These are phyloP conservation scores for Drosophila novamexicana DNA, from an alignment of 1,140 invertebrate species.

Conservation along the genomic window DNA sequence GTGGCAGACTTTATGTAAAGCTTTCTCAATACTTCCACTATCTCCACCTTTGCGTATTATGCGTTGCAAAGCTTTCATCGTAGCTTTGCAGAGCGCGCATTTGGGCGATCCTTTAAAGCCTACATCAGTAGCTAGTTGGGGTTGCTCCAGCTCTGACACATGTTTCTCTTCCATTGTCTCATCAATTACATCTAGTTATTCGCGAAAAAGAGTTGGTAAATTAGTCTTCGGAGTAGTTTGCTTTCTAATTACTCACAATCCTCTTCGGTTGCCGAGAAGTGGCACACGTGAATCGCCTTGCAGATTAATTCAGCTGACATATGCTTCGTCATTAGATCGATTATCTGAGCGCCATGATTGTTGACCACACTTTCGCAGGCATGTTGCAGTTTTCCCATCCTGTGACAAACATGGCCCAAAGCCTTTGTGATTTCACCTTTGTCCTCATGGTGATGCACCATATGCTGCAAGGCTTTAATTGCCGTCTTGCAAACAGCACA, in stretches of 20 bases:
- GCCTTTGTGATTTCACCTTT: slow-evolving; percentile 1
- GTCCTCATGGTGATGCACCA: background rate
- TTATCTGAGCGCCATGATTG: slow-evolving; percentile 14
- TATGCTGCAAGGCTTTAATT: background rate
- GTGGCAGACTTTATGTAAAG: slow-evolving; percentile 88
- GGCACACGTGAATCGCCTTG: slow-evolving; percentile 22
- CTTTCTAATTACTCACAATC: no score
- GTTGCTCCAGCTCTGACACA: background rate
- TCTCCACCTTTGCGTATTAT: slow-evolving; percentile 1
- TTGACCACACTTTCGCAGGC: slow-evolving; percentile 5
- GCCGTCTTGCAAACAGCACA: background rate
- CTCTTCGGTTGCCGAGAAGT: no score
- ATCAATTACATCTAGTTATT: background rate
- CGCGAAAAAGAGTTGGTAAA: no score
- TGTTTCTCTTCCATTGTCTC: background rate
- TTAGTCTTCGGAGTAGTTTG: no score
- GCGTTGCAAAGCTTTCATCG: background rate
- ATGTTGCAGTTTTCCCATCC: background rate
- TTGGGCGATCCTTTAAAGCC: background rate
- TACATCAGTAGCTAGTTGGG: background rate
- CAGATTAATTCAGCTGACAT: slow-evolving; percentile 1
- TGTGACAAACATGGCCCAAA: slow-evolving; percentile 3
- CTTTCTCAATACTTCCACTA: slow-evolving; percentile 84
- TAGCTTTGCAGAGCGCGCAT: background rate
- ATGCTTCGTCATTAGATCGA: slow-evolving; percentile 4